Base-by-base conservation (phyloP, 2,797 vertebrate species). In the Columba guinea region DNA sequence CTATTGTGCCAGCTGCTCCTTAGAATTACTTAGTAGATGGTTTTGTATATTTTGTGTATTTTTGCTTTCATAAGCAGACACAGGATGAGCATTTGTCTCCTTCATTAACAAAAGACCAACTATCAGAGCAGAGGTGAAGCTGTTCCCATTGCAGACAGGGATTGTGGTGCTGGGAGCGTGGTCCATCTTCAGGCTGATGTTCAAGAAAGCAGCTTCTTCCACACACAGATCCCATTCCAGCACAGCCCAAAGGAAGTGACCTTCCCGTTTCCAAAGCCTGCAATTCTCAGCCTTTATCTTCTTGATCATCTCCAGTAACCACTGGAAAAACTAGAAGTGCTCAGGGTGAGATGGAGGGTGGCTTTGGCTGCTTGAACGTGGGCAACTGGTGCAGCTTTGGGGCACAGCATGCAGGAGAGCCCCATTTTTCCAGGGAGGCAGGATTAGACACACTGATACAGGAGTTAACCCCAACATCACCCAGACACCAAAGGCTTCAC, bases 11-110 rank as follows among this genome's bases (percentile, higher is more conserved):
- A 85, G 49, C 41, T 68, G 48, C 53, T 2, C 13, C 67, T 81
- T 84, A 35, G 27, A 83, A 69, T 51, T 34, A 24, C 32, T 75
- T 13, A 30, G 30, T 65, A 52, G 84, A 8, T 59, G 20, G 7
- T 91, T 94, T 51, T 94, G 52, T 93, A 24, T 93, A 77, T 94
- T 94, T 92, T 41, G n/a, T 71, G 41, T 92, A 34, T 89, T 92
- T 92, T 37, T 83, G 83, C 34, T 82, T 68, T 83, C 27, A 24
- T 35, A 68, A 39, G 14, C 0, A 1, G 60, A 56, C n/a, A 26
- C 2, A 0, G 64, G 41, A 35, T 26, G 46, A 69, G 41, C 51
- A 11, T 76, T 93, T 74, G 17, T 58, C 62, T 60, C 71, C 60
- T 87, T 52, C 2, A 0, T 51, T 64, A 71, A 58, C 76, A 30